Evolutionary conservation across 2,113 vertebrate genomes (phyloP).

Genomic region (human (Homo sapiens)): DNA sequence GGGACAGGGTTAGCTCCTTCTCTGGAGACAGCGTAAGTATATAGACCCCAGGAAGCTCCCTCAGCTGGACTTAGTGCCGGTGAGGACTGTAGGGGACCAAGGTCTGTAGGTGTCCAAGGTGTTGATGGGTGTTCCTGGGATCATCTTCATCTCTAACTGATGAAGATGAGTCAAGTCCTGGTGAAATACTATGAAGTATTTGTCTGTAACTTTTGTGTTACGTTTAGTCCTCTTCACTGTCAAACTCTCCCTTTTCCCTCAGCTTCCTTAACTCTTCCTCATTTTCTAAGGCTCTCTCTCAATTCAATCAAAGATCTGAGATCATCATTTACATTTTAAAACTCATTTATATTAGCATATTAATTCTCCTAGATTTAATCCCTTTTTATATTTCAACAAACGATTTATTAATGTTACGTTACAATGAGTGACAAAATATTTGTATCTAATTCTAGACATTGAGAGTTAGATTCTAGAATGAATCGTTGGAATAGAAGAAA

Average conservation of each 20-base stretch:
- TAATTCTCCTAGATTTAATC: not conserved
- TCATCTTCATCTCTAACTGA: not conserved
- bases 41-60: no score
- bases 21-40: no score
- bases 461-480: not conserved
- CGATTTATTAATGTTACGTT: not conserved
- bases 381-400: not conserved
- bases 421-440: slow-evolving; percentile 4
- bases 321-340: not conserved
- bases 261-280: not conserved
- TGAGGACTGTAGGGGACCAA: no score
- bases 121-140: no score
- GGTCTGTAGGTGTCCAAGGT: no score
- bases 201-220: not conserved
- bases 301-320: not conserved
- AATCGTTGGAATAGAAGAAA: not conserved
- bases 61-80: no score
- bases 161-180: not conserved
- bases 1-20: no score
- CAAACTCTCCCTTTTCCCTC: not conserved
- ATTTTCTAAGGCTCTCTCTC: not conserved
- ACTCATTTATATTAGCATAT: not conserved
- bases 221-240: not conserved
- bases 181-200: not conserved
- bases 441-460: not conserved